Conservation (phyloP, 2,888 invertebrate genomes). For the Apamea monoglypha region DNA sequence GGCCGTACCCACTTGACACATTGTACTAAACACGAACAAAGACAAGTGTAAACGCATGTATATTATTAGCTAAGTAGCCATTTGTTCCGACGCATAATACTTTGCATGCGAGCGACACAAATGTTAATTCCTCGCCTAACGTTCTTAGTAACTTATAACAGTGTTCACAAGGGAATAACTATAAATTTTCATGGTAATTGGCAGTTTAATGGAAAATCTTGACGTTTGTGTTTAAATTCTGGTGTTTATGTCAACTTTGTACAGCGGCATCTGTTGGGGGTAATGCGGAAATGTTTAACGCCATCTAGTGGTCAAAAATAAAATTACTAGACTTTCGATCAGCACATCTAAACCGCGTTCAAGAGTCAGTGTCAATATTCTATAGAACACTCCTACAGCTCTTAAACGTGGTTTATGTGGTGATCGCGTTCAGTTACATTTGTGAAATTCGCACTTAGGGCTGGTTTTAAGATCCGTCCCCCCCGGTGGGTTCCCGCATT, state of each 20-base stretch:
- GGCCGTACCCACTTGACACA: not conserved
- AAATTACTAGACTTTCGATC: not conserved
- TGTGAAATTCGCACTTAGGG: not conserved
- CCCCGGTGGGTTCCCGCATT: too few relatives aligned
- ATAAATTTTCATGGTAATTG: conserved; percentile 58
- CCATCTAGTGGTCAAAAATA: conserved; percentile 28
- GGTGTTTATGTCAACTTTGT: conserved; percentile 29
- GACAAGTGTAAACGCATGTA: conserved; percentile 31
- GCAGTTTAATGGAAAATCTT: conserved; percentile 54
- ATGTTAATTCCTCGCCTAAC: conserved; percentile 55
- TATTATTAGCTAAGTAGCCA: conserved; percentile 50
- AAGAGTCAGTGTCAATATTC: too few relatives aligned
- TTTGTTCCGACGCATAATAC: conserved; percentile 38
- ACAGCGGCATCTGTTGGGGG: conserved; percentile 43
- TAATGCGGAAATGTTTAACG: conserved; percentile 32
- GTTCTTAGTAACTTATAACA: conserved; percentile 60
- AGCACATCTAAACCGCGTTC: not conserved
- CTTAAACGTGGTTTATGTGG: not conserved
- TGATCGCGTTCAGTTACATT: not conserved
- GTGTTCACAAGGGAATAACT: conserved; percentile 60
- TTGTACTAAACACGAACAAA: conserved; percentile 38
- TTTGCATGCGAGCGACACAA: conserved; percentile 53
- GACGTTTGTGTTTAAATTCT: conserved; percentile 25
- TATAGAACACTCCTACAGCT: too few relatives aligned
- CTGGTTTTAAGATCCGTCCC: too few relatives aligned